These are phyloP conservation scores for Bubo bubo DNA, from an alignment of 2,113 vertebrate species.

Conservation along the genomic window DNA sequence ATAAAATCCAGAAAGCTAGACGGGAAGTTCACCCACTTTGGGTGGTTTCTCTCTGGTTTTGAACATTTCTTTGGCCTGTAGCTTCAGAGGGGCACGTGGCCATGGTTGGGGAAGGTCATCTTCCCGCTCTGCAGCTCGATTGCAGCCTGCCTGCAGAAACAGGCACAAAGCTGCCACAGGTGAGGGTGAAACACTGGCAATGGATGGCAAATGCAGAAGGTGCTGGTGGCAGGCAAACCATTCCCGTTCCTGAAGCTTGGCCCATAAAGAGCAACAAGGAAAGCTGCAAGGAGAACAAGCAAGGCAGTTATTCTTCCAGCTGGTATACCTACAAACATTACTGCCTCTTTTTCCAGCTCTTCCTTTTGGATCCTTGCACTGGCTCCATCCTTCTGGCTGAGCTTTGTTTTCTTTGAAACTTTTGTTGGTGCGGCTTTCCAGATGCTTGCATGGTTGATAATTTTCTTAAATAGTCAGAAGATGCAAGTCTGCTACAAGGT, in stretches of 20 bases:
- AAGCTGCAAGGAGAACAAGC: neutral
- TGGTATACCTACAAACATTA: neutral
- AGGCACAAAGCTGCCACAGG: neutral
- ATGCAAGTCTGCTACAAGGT: neutral
- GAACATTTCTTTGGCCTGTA: neutral
- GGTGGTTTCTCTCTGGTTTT: neutral
- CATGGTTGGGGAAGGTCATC: neutral
- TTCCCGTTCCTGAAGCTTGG: neutral
- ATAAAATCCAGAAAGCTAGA: neutral
- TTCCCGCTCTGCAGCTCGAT: neutral
- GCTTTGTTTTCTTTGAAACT: constrained; percentile 35
- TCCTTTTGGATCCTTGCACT: constrained; percentile 4
- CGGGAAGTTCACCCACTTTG: neutral
- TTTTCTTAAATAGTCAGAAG: neutral
- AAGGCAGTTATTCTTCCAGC: constrained; percentile 12
- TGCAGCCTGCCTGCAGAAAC: neutral
- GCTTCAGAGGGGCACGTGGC: neutral
- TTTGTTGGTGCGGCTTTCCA: constrained; percentile 1
- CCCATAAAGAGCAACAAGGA: neutral
- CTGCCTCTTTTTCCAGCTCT: constrained; percentile 27
- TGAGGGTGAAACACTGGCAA: neutral
- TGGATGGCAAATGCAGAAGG: neutral
- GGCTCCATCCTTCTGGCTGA: neutral
- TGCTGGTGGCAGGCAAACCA: neutral
- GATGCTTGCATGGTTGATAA: neutral